These are phyloP conservation scores for Hesperophylax magnus DNA, from an alignment of 1,140 invertebrate genomes.

Conservation along the genomic window DNA sequence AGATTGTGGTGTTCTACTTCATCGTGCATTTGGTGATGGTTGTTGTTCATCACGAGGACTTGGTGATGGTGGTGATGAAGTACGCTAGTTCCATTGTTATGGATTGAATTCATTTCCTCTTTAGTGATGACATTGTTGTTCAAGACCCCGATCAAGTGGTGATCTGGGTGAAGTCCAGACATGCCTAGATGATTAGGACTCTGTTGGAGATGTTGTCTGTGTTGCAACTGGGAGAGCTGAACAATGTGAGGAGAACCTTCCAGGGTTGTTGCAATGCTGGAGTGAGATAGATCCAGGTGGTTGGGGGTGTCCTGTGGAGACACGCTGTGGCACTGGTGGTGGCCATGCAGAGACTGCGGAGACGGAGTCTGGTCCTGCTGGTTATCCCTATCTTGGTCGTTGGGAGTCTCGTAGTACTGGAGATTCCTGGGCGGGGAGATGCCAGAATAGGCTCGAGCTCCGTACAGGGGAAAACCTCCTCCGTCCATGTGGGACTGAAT, in stretches of 20 bases:
- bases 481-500: conserved; percentile 42
- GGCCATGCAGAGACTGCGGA: conserved; percentile 26
- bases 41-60: conserved; percentile 52
- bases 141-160: conserved; percentile 36
- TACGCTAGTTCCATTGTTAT: conserved; percentile 34
- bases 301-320: conserved; percentile 43
- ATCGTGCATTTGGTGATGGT: conserved; percentile 41
- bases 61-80: conserved; percentile 45
- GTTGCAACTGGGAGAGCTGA: conserved; percentile 41
- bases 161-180: conserved; percentile 19
- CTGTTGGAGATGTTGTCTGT: conserved; percentile 22
- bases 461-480: background rate
- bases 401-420: conserved; percentile 23
- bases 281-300: conserved; percentile 46
- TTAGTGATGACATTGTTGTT: conserved; percentile 52
- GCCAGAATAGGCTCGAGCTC: background rate
- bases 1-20: conserved; percentile 40
- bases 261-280: conserved; percentile 18
- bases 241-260: conserved; percentile 50
- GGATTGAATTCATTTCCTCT: conserved; percentile 24
- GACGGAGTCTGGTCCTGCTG: conserved; percentile 42
- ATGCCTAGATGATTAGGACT: conserved; percentile 29
- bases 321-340: conserved; percentile 47
- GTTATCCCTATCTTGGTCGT: conserved; percentile 48
- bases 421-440: background rate